Percentiles rank a stretch among this genome's conserved stretches.
Evolutionary conservation across 2,113 vertebrate genomes (phyloP).

Genomic region (Tricholaema leucomelas): DNA sequence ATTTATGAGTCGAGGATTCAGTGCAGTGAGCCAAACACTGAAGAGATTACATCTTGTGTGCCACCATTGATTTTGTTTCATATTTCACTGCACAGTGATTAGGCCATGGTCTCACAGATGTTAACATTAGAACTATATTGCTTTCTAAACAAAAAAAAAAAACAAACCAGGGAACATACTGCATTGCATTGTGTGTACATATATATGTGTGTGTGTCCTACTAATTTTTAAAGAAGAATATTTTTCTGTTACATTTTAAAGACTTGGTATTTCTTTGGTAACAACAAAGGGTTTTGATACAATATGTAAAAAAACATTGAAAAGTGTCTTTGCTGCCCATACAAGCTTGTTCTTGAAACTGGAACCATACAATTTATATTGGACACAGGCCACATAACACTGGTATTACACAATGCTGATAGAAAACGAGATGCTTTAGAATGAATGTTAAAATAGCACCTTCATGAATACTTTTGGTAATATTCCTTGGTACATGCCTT

Average conservation of each 20-base stretch:
- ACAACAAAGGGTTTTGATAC: not conserved
- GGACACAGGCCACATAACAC: not conserved
- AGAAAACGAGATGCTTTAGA: not conserved
- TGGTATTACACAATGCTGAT: not conserved
- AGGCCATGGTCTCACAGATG: slow-evolving; percentile 48
- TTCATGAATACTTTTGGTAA: not conserved
- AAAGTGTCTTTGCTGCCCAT: not conserved
- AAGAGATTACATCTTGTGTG: slow-evolving; percentile 69
- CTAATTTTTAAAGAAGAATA: not conserved
- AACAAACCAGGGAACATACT: not conserved
- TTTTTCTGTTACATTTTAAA: not conserved
- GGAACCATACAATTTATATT: not conserved
- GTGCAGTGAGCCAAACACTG: slow-evolving; percentile 77
- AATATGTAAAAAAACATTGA: not conserved
- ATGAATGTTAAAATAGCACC: not conserved
- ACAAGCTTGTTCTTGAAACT: not conserved
- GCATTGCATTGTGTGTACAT: not conserved
- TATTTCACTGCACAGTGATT: slow-evolving; percentile 65
- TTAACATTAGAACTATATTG: slow-evolving; percentile 38
- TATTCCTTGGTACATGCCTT: not conserved
- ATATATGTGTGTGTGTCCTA: not conserved
- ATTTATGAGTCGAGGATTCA: slow-evolving; percentile 82
- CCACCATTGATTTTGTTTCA: slow-evolving; percentile 69
- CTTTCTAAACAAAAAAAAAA: slow-evolving; percentile 14
- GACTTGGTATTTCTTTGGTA: not conserved